Base-by-base conservation (phyloP, 2,113 vertebrate genomes). In the Pimephales promelas region DNA sequence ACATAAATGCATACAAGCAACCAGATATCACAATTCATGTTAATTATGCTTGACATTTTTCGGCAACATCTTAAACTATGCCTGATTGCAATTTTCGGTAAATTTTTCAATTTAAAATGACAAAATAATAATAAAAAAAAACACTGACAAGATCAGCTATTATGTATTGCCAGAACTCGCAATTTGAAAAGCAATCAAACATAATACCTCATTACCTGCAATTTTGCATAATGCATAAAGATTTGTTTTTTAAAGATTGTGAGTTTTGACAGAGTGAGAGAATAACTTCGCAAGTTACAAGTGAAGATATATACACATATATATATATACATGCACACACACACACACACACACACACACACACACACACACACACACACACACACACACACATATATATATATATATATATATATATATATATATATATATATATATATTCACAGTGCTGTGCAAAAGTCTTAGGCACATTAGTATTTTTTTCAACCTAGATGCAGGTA, bases 61-160 rank as follows among this genome's bases (percentile, higher is more conserved):
- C 43, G 13, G n/a, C 10, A 4, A 4, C 4, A 7, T 11, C 10
- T 40, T 76, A 5, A 40, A 40, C 43, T 73, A 34, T 16, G 16
- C n/a, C 62, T 78, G 16, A 78, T 78, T 47, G 14, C 56, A 82
- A n/a, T 34, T 72, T 73, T 68, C 43, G 9, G 79, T n/a, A 54
- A 14, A 47, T 40, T 82, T 34, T 31, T 24, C 31, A 52, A 22
- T 73, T 79, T 85, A 84, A 56, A 79, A 82, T 80, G 49, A 45
- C 6, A 4, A 6, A 28, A 36, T 36, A 54, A 43, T 49, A 4
- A 5, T 22, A 45, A 45, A 52, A 43, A 43, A 61, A 61, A 31
- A n/a, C 31, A 40, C 22, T 77, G 10, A 75, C 31, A 14, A 31
- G 3, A 64, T 62, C n/a, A 79, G 47, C 34, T 79, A 52, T 22